Percentiles rank a stretch among this genome's conserved stretches.
Conservation (phyloP, 2,888 invertebrate species). For the Dorcus parallelipipedus region DNA sequence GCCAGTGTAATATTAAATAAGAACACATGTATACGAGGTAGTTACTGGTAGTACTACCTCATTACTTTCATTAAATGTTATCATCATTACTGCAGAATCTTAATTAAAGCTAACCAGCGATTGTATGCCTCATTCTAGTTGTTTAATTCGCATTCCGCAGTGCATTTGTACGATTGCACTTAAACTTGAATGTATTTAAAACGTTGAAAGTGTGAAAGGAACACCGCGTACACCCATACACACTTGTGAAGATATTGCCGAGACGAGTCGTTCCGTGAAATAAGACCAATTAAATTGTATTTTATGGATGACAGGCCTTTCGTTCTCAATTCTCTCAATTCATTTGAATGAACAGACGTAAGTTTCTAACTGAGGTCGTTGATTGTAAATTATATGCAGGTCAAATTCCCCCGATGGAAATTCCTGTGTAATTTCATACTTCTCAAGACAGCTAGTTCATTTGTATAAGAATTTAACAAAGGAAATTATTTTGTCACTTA, state of each 20-base stretch:
- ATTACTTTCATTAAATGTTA: slow-evolving; percentile 5
- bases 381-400: slow-evolving; percentile 2
- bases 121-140: slow-evolving; percentile 1
- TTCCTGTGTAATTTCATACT: no score
- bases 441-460: no score
- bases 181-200: slow-evolving; percentile 1
- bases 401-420: not conserved
- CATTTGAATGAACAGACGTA: not conserved
- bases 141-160: not conserved
- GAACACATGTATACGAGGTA: no score
- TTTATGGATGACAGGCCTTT: not conserved
- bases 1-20: no score
- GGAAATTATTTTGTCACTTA: no score
- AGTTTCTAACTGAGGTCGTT: not conserved
- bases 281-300: slow-evolving; percentile 2
- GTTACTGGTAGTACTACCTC: not conserved
- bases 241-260: not conserved
- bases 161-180: not conserved
- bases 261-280: not conserved
- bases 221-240: not conserved
- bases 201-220: slow-evolving; percentile 5
- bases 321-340: not conserved
- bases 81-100: slow-evolving; percentile 7
- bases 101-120: slow-evolving; percentile 9
- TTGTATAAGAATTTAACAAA: no score